Evolutionary conservation across 2,113 vertebrate species (phyloP).

Genomic region (Equus przewalskii): DNA sequence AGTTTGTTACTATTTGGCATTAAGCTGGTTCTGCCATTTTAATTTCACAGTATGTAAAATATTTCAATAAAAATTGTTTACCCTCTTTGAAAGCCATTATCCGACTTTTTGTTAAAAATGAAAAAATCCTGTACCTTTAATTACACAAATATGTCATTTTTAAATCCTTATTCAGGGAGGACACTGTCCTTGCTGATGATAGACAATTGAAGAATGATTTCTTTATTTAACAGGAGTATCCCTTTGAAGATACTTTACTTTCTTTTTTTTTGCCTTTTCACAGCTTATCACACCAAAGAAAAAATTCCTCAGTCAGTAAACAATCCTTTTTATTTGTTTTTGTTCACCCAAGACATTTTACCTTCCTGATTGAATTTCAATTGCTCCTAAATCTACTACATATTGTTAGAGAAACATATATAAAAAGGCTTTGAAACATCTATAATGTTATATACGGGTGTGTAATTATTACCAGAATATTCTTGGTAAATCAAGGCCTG

Average conservation of each 20-base stretch:
- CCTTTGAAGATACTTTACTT: neutral
- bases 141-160: conserved; percentile 82
- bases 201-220: conserved; percentile 56
- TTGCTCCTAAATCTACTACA: conserved; percentile 17
- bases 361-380: neutral
- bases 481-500: neutral
- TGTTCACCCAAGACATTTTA: neutral
- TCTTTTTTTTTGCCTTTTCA: neutral
- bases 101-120: conserved; percentile 64
- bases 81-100: conserved; percentile 62
- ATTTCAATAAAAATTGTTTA: conserved; percentile 67
- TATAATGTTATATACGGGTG: neutral
- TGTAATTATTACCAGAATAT: neutral
- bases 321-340: neutral
- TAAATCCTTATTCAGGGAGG: conserved; percentile 58
- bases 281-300: neutral
- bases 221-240: conserved; percentile 9
- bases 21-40: conserved; percentile 62
- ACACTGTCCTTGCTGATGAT: conserved; percentile 1
- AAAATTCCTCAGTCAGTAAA: neutral
- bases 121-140: conserved; percentile 53
- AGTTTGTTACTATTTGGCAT: conserved; percentile 34
- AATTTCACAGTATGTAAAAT: conserved; percentile 6
- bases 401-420: neutral
- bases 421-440: neutral